Percentiles rank a stretch among this genome's conserved stretches.
phyloP scores from a whole-genome alignment of 1,140 invertebrate genomes.

The Bombus breviceps region DNA sequence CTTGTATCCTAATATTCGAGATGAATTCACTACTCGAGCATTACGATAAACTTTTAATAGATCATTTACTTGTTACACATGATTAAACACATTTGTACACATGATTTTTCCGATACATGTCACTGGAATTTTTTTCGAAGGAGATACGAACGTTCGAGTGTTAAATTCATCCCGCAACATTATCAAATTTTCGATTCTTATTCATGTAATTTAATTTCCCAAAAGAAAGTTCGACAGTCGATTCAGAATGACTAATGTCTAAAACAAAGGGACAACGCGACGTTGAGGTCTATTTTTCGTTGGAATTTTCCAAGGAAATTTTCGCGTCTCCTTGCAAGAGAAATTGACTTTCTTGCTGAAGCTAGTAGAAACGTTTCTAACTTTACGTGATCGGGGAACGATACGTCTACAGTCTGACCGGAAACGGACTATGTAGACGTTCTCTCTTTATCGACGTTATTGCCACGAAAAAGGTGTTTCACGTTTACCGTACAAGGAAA shows the following conservation, averaged over 20 bases:
- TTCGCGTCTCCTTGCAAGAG: not conserved
- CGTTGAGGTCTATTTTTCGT: not conserved
- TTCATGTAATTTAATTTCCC: not conserved
- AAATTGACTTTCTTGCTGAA: slow-evolving; percentile 34
- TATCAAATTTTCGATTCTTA: not conserved
- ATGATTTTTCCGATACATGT: too few relatives aligned
- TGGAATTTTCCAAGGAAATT: slow-evolving; percentile 26
- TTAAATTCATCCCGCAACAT: not conserved
- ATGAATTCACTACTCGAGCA: not conserved
- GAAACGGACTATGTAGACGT: slow-evolving; percentile 42
- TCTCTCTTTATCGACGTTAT: slow-evolving; percentile 62
- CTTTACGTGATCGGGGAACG: slow-evolving; percentile 67
- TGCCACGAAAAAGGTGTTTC: slow-evolving; percentile 61
- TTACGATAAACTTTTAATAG: not conserved
- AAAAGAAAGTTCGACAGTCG: not conserved
- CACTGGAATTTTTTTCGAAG: not conserved
- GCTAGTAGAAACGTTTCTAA: slow-evolving; percentile 40
- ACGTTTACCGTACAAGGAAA: slow-evolving; percentile 61
- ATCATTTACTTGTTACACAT: too few relatives aligned
- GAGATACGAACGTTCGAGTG: not conserved
- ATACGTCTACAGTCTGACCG: slow-evolving; percentile 53
- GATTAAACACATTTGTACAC: too few relatives aligned
- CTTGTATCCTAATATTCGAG: not conserved
- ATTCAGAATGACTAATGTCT: slow-evolving; percentile 2
- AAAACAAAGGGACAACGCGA: slow-evolving; percentile 19